Percentiles rank a stretch among this genome's conserved stretches.
phyloP scores from a whole-genome alignment of 92 coral and sea anemone genomes.

The Phenganax marumi region DNA sequence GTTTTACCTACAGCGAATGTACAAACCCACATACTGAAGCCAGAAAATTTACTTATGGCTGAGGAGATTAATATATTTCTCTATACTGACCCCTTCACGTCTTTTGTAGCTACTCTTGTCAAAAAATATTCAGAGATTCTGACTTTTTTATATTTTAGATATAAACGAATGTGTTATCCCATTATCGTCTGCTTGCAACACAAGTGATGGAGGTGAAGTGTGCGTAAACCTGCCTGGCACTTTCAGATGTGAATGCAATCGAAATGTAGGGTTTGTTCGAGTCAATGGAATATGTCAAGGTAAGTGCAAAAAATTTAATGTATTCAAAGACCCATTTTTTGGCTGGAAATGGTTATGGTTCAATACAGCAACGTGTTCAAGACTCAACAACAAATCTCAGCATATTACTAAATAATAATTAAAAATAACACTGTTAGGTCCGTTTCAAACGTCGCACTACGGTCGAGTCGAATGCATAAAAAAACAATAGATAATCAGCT shows the following conservation, averaged over 20 bases:
- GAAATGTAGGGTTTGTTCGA: constrained; percentile 5
- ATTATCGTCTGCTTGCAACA: neutral
- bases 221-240: constrained; percentile 15
- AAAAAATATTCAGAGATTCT: neutral
- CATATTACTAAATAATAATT: no score
- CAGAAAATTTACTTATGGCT: no score
- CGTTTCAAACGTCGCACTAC: no score
- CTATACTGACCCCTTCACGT: neutral
- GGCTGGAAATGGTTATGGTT: no score
- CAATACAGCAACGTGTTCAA: no score
- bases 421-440: no score
- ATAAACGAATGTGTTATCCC: constrained; percentile 4
- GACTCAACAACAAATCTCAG: no score
- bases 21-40: no score
- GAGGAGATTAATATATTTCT: neutral
- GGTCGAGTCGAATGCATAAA: no score
- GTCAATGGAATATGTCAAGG: constrained; percentile 24
- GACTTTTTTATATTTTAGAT: neutral
- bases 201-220: constrained; percentile 10
- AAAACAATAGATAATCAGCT: no score
- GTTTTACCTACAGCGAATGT: no score
- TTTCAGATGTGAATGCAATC: constrained; percentile 14
- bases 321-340: no score
- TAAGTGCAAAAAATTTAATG: neutral
- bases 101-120: neutral